These are phyloP conservation scores for Mamestra configurata DNA, from an alignment of 1,140 invertebrate species.

Conservation along the genomic window DNA sequence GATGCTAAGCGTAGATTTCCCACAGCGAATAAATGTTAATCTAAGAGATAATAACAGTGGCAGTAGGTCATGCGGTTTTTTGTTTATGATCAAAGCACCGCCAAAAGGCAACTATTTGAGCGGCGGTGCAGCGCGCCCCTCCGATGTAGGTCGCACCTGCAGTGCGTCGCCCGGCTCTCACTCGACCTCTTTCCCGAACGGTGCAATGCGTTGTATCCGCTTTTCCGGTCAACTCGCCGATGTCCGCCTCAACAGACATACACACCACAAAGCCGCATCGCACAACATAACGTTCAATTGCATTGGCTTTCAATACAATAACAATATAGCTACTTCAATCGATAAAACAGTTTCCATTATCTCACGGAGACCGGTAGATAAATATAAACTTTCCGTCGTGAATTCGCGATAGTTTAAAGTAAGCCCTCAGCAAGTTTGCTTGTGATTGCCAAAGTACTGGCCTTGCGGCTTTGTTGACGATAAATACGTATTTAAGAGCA, in stretches of 20 bases:
- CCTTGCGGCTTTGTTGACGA: background rate
- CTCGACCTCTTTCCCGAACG: slow-evolving; percentile 33
- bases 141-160: slow-evolving; percentile 48
- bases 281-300: too few species aligned
- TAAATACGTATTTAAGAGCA: background rate
- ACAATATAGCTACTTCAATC: too few species aligned
- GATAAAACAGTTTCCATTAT: background rate
- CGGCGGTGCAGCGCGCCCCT: background rate
- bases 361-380: background rate
- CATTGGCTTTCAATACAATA: background rate
- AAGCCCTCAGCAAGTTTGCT: background rate
- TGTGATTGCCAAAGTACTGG: background rate
- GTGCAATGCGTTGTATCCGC: slow-evolving; percentile 32
- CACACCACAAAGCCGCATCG: too few species aligned
- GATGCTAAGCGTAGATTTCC: background rate
- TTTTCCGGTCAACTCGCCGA: slow-evolving; percentile 5
- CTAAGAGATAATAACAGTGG: slow-evolving; percentile 32
- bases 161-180: slow-evolving; percentile 26
- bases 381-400: background rate
- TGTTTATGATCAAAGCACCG: slow-evolving; percentile 27
- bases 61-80: slow-evolving; percentile 48
- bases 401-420: too few species aligned
- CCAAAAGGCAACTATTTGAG: background rate
- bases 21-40: slow-evolving; percentile 37
- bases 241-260: background rate